Percentiles rank a stretch among this genome's conserved stretches.
Evolutionary conservation across 2,797 vertebrate species (phyloP).

Genomic region (Galagoides demidoff): DNA sequence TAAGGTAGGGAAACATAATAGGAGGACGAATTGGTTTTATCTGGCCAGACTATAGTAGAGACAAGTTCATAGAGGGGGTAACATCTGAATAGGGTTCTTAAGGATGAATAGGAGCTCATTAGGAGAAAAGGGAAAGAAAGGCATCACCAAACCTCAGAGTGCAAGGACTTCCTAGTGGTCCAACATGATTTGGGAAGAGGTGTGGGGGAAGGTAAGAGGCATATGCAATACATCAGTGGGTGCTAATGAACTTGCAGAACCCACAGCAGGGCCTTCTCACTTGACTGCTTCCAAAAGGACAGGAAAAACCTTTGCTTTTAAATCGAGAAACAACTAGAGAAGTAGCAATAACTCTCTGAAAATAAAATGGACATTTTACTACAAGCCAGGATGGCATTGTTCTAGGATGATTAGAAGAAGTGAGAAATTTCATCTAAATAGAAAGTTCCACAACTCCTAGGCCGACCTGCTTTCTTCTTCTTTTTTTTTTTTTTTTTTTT

Average conservation of each 20-base stretch:
- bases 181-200: neutral
- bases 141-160: neutral
- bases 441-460: neutral
- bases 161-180: neutral
- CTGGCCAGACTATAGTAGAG: neutral
- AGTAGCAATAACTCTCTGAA: neutral
- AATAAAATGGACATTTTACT: conserved; percentile 20
- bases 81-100: neutral
- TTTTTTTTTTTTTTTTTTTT: too few relatives aligned
- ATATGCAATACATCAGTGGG: neutral
- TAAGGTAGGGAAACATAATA: neutral
- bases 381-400: neutral
- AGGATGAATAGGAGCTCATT: neutral
- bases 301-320: neutral
- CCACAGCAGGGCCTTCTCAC: neutral
- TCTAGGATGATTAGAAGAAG: neutral
- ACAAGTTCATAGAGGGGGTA: neutral
- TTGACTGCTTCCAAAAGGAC: neutral
- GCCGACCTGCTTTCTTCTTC: neutral
- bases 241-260: neutral
- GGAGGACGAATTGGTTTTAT: neutral
- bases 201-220: neutral
- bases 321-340: neutral
- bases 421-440: neutral
- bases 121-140: neutral